Conservation (phyloP, 2,888 invertebrate species). For the Clepsis dumicolana region DNA sequence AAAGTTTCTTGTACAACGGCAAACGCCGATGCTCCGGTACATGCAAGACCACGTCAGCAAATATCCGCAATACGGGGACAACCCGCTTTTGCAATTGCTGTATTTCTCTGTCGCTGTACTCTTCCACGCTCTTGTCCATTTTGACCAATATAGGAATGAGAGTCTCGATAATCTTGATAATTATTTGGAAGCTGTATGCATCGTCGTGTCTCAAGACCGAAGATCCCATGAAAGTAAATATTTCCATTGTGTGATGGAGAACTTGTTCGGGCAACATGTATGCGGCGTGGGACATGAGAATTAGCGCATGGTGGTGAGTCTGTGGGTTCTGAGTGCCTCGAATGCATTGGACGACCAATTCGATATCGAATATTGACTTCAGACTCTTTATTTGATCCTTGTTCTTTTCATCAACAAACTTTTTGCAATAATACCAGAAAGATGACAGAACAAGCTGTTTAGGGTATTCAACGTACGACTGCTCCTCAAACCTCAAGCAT, state of each 20-base stretch:
- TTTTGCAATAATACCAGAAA: conserved; percentile 90
- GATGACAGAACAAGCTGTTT: conserved; percentile 94
- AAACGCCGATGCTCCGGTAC: conserved; percentile 96
- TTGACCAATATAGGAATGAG: conserved; percentile 94
- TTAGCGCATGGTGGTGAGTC: conserved; percentile 96
- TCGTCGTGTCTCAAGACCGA: conserved; percentile 97
- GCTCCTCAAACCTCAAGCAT: conserved; percentile 93
- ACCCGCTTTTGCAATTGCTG: conserved; percentile 79
- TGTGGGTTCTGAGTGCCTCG: conserved; percentile 97
- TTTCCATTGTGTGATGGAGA: conserved; percentile 96
- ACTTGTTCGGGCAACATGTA: conserved; percentile 93
- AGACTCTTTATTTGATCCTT: conserved; percentile 74
- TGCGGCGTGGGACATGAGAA: conserved; percentile 93
- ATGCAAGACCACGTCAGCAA: conserved; percentile 95
- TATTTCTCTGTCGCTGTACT: conserved; percentile 67
- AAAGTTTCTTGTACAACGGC: conserved; percentile 92
- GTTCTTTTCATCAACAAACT: conserved; percentile 77
- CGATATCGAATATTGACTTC: conserved; percentile 88
- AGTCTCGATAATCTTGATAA: conserved; percentile 95
- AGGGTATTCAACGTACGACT: conserved; percentile 93
- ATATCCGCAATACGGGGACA: conserved; percentile 92
- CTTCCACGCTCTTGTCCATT: conserved; percentile 69
- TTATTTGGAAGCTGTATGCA: conserved; percentile 97
- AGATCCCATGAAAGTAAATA: conserved; percentile 99
- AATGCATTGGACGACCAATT: conserved; percentile 94